phyloP scores from a whole-genome alignment of 2,888 invertebrate species.

The Amblyjoppa proteus region DNA sequence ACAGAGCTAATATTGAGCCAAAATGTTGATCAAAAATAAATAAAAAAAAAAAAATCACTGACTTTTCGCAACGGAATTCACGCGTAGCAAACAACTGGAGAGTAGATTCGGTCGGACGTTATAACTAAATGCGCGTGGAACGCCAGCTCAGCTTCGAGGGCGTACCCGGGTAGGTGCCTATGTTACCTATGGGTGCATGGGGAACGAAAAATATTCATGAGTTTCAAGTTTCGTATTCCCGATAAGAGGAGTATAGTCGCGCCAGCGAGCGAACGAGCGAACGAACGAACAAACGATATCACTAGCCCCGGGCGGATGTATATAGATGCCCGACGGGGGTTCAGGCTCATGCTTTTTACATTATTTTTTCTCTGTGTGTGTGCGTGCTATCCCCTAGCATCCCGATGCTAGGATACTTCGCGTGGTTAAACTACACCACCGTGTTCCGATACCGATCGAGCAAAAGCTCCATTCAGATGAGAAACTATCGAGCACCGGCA shows the following conservation, averaged over 20 bases:
- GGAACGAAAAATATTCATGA: constrained; percentile 61
- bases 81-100: constrained; percentile 2
- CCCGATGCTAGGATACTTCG: background rate
- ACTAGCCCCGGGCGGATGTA: constrained; percentile 49
- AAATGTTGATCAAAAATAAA: background rate
- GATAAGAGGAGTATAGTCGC: constrained; percentile 8
- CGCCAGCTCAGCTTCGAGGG: background rate
- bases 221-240: constrained; percentile 49
- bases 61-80: background rate
- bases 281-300: constrained; percentile 48
- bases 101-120: constrained; percentile 19
- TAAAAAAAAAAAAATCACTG: constrained; percentile 9
- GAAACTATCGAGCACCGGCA: background rate
- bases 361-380: constrained; percentile 19
- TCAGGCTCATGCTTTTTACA: constrained; percentile 15
- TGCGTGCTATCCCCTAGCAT: background rate
- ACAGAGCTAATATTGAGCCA: background rate
- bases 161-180: background rate
- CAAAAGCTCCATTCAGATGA: background rate
- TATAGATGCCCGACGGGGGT: constrained; percentile 2
- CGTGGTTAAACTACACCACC: constrained; percentile 6
- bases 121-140: constrained; percentile 17
- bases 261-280: constrained; percentile 30
- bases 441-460: constrained; percentile 23
- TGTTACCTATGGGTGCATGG: constrained; percentile 39